phyloP scores from a whole-genome alignment of 2,888 invertebrate genomes.

The Erebia epiphron region DNA sequence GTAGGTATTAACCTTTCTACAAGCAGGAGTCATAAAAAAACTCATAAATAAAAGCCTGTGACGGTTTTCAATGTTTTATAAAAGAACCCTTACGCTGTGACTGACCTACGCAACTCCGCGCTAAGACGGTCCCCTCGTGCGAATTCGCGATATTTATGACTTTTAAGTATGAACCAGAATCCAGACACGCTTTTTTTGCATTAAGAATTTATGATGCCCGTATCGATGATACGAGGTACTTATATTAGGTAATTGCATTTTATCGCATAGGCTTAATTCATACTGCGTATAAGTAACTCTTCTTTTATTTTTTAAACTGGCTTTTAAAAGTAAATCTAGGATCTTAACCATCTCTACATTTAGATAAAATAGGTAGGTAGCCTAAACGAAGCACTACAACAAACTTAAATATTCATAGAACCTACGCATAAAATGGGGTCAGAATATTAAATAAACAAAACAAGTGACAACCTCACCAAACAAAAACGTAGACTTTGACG shows the following conservation, averaged over 20 bases:
- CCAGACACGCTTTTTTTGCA: constrained; percentile 19
- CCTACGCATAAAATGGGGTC: constrained; percentile 57
- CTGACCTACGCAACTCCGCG: constrained; percentile 46
- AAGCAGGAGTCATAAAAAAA: too few relatives aligned
- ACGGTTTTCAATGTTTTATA: constrained; percentile 8
- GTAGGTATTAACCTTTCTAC: too few relatives aligned
- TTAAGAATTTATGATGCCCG: constrained; percentile 9
- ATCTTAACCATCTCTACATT: background rate
- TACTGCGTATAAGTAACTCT: too few relatives aligned
- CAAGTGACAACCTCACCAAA: constrained; percentile 59
- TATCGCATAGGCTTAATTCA: too few relatives aligned
- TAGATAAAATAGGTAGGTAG: constrained; percentile 8
- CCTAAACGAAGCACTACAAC: constrained; percentile 37
- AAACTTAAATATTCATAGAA: constrained; percentile 22
- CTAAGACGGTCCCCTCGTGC: constrained; percentile 35
- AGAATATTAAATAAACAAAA: constrained; percentile 57
- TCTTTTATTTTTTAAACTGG: too few relatives aligned
- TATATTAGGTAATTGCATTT: background rate
- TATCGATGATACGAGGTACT: background rate
- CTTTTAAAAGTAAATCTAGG: background rate
- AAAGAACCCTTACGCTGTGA: constrained; percentile 36
- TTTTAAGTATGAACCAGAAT: constrained; percentile 24
- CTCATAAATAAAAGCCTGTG: background rate
- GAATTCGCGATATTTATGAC: constrained; percentile 33
- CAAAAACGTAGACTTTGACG: constrained; percentile 69